Base-by-base conservation (phyloP, 2,113 vertebrate species). In the Lampris megalopsis region DNA sequence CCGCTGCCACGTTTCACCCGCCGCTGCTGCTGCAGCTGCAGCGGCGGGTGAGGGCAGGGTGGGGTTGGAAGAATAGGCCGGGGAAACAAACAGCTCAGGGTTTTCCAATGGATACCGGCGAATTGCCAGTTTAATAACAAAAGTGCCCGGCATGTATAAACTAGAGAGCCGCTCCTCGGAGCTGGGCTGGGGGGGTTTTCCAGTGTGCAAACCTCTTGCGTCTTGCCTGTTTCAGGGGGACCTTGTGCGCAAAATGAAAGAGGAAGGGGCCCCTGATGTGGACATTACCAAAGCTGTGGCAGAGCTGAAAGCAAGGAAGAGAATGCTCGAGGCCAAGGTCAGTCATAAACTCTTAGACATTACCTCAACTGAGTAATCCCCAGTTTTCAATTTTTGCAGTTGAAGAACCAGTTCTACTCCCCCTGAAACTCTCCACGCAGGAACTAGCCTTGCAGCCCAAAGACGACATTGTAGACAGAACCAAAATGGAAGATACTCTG, bases 401-500 rank as follows among this genome's bases (percentile, higher is more conserved):
- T 24, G 24, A 24, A 24, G 24, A 24, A 24, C 24, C 24, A 24
- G 24, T 24, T 24, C 24, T 24, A 24, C 24, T 24, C 24, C 24
- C 24, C 24, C 24, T 24, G 24, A 24, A 24, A 24, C 24, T 24
- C 24, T 24, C 24, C 24, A 24, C 24, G 24, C 24, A 98, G 97
- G 97, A 98, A 82, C 82, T 98, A 73, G 85, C 97, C 3, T 88
- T 98, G 63, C 95, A 98, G 84, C 95, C 97, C 76, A 96, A 98
- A 93, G 96, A 98, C 91, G 97, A 97, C 53, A 80, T 95, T 0
- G 92, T 98, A 66, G 97, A 98, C 93, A 90, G 97, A 88, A 82
- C 86, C 43, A 98, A 98, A 88, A 96, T 98, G 97, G 97, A 98
- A 82, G 97, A 98, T 58, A 97, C 97, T 0, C 88, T 98, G 36